A percentile compares a stretch with the other conserved stretches of the same genome.
Conservation (phyloP, 2,797 vertebrate species). For the Lindbergichthys nudifrons region DNA sequence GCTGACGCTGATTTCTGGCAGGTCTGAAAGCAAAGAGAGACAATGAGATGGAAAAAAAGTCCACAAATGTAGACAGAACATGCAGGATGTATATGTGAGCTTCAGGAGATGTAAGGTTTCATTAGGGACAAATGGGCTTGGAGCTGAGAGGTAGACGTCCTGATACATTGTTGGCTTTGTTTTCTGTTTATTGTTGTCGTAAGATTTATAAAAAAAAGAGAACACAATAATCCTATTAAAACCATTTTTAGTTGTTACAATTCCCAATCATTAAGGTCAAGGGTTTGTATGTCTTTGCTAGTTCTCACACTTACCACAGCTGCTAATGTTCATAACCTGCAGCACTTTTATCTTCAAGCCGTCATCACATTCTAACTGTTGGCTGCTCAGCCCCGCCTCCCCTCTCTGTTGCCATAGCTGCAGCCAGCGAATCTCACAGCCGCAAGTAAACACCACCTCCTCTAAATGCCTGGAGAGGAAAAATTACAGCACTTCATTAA, state of each 20-base stretch:
- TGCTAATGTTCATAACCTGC: slow-evolving; percentile 92
- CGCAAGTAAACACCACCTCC: slow-evolving; percentile 92
- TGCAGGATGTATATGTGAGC: neutral
- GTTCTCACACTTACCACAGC: slow-evolving; percentile 87
- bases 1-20: slow-evolving; percentile 94
- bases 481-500: neutral
- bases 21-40: slow-evolving; percentile 79
- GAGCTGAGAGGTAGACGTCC: neutral
- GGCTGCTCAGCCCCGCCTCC: slow-evolving; percentile 89
- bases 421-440: slow-evolving; percentile 96
- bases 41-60: neutral
- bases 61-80: neutral
- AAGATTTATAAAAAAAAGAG: neutral
- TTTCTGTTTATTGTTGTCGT: too few relatives aligned
- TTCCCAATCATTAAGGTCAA: neutral
- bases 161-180: too few relatives aligned
- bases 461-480: slow-evolving; percentile 85
- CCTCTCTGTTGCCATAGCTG: slow-evolving; percentile 96
- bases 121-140: neutral
- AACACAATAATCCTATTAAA: neutral
- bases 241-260: neutral
- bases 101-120: neutral
- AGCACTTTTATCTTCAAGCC: slow-evolving; percentile 84
- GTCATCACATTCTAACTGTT: slow-evolving; percentile 88
- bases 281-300: neutral